These are phyloP conservation scores for Rhegmatorhina hoffmannsi DNA, from an alignment of 2,113 vertebrate species.

Conservation along the genomic window DNA sequence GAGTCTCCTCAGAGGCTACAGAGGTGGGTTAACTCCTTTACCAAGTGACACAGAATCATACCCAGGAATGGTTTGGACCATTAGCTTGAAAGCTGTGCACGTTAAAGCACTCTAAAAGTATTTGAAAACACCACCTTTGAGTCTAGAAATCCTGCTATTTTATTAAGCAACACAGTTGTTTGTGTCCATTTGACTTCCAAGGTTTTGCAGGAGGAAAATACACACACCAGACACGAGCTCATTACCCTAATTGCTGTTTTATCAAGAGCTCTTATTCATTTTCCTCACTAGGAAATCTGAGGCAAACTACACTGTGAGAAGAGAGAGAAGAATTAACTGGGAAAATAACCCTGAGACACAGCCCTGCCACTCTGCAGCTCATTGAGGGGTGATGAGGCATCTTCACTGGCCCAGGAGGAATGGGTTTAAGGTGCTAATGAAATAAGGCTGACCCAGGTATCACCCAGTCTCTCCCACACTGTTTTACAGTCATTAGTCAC, in stretches of 20 bases:
- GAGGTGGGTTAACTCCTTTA: background rate
- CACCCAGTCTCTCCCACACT: background rate
- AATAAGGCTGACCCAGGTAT: background rate
- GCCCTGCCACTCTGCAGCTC: background rate
- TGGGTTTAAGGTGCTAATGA: background rate
- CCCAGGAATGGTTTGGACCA: background rate
- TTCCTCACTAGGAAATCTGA: background rate
- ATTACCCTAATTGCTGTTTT: constrained; percentile 17
- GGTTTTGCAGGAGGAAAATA: background rate
- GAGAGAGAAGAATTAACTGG: background rate
- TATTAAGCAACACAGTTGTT: background rate
- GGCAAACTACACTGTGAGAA: background rate
- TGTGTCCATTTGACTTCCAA: background rate
- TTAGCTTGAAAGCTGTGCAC: background rate
- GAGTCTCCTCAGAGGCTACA: background rate
- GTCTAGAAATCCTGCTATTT: background rate
- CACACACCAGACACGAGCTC: background rate
- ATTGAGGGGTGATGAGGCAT: background rate
- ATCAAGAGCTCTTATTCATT: background rate
- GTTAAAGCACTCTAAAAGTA: background rate
- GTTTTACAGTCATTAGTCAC: background rate
- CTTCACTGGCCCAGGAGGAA: background rate
- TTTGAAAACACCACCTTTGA: background rate
- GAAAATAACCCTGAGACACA: background rate
- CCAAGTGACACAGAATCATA: background rate